Evolutionary conservation across 2,888 invertebrate genomes (phyloP).

Genomic region (Mythimna ferrago): DNA sequence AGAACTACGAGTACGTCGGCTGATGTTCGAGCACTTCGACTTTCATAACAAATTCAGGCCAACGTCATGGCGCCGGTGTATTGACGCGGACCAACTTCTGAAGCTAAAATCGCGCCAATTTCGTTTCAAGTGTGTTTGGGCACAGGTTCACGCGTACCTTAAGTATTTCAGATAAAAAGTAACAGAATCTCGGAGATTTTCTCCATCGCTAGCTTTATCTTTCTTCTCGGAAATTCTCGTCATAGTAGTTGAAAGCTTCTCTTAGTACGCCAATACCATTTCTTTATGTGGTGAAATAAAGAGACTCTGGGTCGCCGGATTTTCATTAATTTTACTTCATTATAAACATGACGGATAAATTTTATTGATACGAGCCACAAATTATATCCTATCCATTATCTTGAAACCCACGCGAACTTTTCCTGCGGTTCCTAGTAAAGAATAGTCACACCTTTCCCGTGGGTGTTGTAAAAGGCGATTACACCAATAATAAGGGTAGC

Average conservation of each 20-base stretch:
- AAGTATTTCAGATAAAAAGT: slow-evolving; percentile 27
- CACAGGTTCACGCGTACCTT: slow-evolving; percentile 16
- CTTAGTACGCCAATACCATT: not conserved
- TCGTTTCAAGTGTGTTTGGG: slow-evolving; percentile 43
- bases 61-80: slow-evolving; percentile 31
- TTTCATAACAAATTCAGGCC: slow-evolving; percentile 30
- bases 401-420: not conserved
- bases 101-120: slow-evolving; percentile 51
- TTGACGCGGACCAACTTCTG: slow-evolving; percentile 42
- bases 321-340: slow-evolving; percentile 6
- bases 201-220: not conserved
- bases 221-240: slow-evolving; percentile 1
- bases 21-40: slow-evolving; percentile 16
- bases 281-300: not conserved
- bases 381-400: not conserved
- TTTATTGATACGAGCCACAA: not conserved
- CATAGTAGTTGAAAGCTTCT: not conserved
- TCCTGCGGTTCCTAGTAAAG: slow-evolving; percentile 3
- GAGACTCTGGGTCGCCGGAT: not conserved
- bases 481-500: slow-evolving; percentile 20
- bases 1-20: slow-evolving; percentile 11
- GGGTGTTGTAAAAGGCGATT: not conserved
- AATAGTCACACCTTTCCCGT: slow-evolving; percentile 3
- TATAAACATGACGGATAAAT: not conserved
- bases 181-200: slow-evolving; percentile 24